Base-by-base conservation (phyloP, 2,888 invertebrate genomes). In the Silvanus unidentatus region DNA sequence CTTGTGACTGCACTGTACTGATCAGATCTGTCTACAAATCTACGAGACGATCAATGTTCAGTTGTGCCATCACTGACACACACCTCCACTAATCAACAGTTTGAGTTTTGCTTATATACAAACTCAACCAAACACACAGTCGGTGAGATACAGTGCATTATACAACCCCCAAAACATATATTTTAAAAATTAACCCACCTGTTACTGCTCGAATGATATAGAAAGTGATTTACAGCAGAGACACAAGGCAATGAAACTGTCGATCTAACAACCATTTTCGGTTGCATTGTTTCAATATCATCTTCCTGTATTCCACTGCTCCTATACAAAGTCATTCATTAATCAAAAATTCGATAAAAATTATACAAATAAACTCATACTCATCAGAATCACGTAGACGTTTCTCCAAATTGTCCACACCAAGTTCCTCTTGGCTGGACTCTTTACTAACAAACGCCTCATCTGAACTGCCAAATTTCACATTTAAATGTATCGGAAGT, bases 11-110 rank as follows among this genome's bases (percentile, higher is more conserved):
- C 77, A 77, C 77, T 57, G 73, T 72, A 77, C 78, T 78, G 77
- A 78, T 76, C 78, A 78, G 78, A 78, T 78, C 78, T 74, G 78
- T 77, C 73, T 74, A 72, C 66, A 64, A 60, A 65, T 68, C 13
- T 44, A 47, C 44, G 40, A 55, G 58, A 53, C 77, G 77, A 77
- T 77, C 77, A 73, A 77, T 77, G 77, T 77, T 77, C 77, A 77
- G 77, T 71, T 76, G 76, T 76, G 77, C 76, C 74, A 76, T 76
- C 77, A 77, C 76, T 75, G 76, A 71, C 76, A 77, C 76, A 75
- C 77, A 76, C 76, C 76, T 76, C 77, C 77, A 48, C 45, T 1
- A 14, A 6, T 8, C n/a, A 8, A 34, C 1, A 1, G n/a, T 14
- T 22, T 2, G 4, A 10, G 12, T 35, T 34, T 46, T 16, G 53